Conservation (phyloP, 2,888 invertebrate genomes). For the Heliconius hortense region DNA sequence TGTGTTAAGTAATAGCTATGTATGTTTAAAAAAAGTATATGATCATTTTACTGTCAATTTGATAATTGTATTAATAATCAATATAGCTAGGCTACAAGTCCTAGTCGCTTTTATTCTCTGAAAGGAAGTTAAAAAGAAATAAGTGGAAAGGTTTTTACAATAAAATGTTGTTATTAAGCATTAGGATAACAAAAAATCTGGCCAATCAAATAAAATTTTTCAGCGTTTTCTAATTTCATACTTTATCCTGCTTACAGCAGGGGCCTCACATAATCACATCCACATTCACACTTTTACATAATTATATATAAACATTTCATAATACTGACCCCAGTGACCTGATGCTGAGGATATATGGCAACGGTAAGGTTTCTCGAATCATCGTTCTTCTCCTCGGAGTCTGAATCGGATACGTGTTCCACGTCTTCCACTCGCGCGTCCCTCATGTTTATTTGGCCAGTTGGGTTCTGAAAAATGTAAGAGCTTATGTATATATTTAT, state of each 20-base stretch:
- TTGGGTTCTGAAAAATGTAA: slow-evolving; percentile 86
- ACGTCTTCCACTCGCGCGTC: slow-evolving; percentile 97
- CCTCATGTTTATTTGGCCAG: slow-evolving; percentile 97
- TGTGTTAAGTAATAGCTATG: neutral
- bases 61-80: slow-evolving; percentile 63
- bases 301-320: neutral
- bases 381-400: slow-evolving; percentile 92
- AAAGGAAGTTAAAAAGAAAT: no score
- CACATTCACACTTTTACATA: neutral
- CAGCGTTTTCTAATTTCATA: no score
- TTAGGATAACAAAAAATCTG: no score
- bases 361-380: slow-evolving; percentile 90
- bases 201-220: no score
- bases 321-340: slow-evolving; percentile 74
- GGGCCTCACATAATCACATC: no score
- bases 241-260: no score
- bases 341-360: slow-evolving; percentile 96
- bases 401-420: slow-evolving; percentile 95
- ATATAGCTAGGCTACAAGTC: slow-evolving; percentile 93
- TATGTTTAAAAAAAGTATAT: no score
- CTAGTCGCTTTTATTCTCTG: slow-evolving; percentile 94
- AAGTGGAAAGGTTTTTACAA: no score
- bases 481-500: neutral
- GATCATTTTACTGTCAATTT: no score
- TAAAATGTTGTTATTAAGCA: no score